phyloP scores from a whole-genome alignment of 2,797 vertebrate genomes.

The Moxostoma hubbsi region DNA sequence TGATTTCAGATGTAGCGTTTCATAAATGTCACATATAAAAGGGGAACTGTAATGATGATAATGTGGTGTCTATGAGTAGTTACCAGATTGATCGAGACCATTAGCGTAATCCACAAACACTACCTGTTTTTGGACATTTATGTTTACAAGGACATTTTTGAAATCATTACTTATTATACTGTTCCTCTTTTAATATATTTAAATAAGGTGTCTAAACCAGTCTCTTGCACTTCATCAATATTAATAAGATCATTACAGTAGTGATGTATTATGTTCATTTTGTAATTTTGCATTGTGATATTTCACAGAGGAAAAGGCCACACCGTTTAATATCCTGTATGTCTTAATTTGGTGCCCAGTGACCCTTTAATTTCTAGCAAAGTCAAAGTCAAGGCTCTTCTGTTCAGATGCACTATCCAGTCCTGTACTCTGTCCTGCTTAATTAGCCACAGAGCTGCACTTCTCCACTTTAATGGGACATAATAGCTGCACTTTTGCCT shows the following conservation, averaged over 20 bases:
- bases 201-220: slow-evolving; percentile 24
- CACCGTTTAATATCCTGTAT: slow-evolving; percentile 3
- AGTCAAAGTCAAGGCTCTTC: slow-evolving; percentile 36
- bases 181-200: slow-evolving; percentile 34
- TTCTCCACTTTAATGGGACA: slow-evolving; percentile 23
- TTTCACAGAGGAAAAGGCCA: slow-evolving; percentile 37
- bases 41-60: too few species aligned
- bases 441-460: slow-evolving; percentile 43
- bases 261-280: slow-evolving; percentile 46
- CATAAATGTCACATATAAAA: too few species aligned
- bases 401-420: slow-evolving; percentile 21
- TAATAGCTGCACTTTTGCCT: slow-evolving; percentile 25
- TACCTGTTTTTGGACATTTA: slow-evolving; percentile 1
- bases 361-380: slow-evolving; percentile 43
- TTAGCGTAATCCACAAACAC: slow-evolving; percentile 8
- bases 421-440: slow-evolving; percentile 34
- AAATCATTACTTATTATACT: slow-evolving; percentile 13
- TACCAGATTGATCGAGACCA: background rate
- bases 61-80: background rate
- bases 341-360: slow-evolving; percentile 40
- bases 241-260: slow-evolving; percentile 29
- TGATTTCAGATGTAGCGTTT: too few species aligned
- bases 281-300: slow-evolving; percentile 39
- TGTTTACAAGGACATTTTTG: slow-evolving; percentile 37
- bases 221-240: slow-evolving; percentile 37